Percentiles rank a stretch among this genome's conserved stretches.
These are phyloP conservation scores for Melanotaenia nigrans DNA, from an alignment of 2,797 vertebrate genomes.

Conservation along the genomic window DNA sequence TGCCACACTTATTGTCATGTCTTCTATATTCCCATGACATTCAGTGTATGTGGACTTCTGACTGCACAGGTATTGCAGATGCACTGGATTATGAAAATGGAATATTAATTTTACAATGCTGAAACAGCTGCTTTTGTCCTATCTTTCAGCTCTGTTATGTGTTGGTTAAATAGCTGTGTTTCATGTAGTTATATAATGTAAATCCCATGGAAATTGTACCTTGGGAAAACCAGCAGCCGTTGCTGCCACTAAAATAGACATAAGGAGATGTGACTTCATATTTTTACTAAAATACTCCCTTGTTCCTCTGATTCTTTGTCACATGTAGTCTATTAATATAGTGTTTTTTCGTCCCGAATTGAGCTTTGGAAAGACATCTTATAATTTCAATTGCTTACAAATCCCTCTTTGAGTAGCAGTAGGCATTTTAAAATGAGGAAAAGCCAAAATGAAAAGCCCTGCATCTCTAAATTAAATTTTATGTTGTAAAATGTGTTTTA, in stretches of 20 bases:
- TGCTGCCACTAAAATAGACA: background rate
- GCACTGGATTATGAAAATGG: too few species aligned
- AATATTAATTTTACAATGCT: background rate
- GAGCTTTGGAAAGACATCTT: constrained; percentile 6
- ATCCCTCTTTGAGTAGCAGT: background rate
- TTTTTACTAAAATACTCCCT: constrained; percentile 16
- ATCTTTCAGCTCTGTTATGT: background rate
- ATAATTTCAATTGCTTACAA: constrained; percentile 19
- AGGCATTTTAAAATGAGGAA: background rate
- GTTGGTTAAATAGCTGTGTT: background rate
- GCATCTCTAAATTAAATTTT: background rate
- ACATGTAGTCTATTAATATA: constrained; percentile 15
- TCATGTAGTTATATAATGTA: background rate
- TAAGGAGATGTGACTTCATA: constrained; percentile 6
- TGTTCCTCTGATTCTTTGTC: constrained; percentile 22
- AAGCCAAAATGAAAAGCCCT: background rate
- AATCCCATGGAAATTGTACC: background rate
- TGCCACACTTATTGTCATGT: background rate
- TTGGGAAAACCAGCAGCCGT: constrained; percentile 2
- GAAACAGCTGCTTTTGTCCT: background rate
- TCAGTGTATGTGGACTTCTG: background rate
- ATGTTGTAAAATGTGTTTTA: background rate
- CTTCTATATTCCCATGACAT: background rate
- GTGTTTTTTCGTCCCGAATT: background rate
- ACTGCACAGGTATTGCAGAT: too few species aligned